These are phyloP conservation scores for Lymantria monacha DNA, from an alignment of 2,888 invertebrate species.

Conservation along the genomic window DNA sequence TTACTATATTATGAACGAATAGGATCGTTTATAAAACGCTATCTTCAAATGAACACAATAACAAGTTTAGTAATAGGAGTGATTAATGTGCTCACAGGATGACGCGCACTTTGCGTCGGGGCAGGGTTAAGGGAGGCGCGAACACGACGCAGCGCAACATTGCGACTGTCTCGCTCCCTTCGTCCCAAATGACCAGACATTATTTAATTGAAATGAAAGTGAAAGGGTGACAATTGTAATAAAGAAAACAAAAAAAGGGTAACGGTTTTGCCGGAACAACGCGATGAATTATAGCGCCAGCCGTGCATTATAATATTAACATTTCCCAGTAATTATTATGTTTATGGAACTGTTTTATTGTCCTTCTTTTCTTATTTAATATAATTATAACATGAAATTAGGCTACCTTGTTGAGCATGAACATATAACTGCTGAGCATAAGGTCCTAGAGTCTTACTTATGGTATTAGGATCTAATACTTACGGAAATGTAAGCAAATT, in stretches of 20 bases:
- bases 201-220: slow-evolving; percentile 81
- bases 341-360: no score
- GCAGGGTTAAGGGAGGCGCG: slow-evolving; percentile 61
- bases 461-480: no score
- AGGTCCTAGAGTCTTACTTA: no score
- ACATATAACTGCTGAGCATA: no score
- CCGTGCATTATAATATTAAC: slow-evolving; percentile 74
- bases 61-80: slow-evolving; percentile 79
- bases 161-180: slow-evolving; percentile 34
- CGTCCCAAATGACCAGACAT: slow-evolving; percentile 81
- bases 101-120: slow-evolving; percentile 73
- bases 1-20: slow-evolving; percentile 76
- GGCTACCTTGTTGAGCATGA: no score
- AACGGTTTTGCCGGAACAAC: slow-evolving; percentile 64
- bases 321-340: no score
- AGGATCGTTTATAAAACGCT: slow-evolving; percentile 80
- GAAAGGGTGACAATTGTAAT: slow-evolving; percentile 81
- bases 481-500: no score
- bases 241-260: slow-evolving; percentile 77
- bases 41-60: slow-evolving; percentile 81
- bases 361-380: no score
- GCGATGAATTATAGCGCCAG: slow-evolving; percentile 79
- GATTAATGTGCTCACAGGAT: slow-evolving; percentile 80
- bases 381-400: no score
- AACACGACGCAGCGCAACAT: slow-evolving; percentile 51